Percentiles rank a stretch among this genome's conserved stretches.
phyloP scores from a whole-genome alignment of 2,797 vertebrate species.

The Ptychadena robeensis region DNA sequence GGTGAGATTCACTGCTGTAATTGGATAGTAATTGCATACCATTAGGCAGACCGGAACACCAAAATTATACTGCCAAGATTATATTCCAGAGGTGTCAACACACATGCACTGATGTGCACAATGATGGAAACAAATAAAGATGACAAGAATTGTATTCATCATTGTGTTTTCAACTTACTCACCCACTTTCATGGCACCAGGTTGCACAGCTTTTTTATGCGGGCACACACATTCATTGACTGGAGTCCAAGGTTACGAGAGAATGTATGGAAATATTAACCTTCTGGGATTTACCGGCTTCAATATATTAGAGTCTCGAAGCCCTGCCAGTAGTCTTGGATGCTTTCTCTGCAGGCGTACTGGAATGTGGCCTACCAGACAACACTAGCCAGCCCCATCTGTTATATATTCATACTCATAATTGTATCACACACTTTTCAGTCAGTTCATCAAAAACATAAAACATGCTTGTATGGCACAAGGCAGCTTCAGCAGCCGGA shows the following conservation, averaged over 20 bases:
- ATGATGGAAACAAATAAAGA: not conserved
- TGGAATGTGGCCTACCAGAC: conserved; percentile 40
- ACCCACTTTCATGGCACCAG: not conserved
- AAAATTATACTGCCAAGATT: conserved; percentile 29
- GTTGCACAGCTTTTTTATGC: not conserved
- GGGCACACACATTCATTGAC: conserved; percentile 1
- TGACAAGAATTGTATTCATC: conserved; percentile 1
- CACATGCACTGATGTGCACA: not conserved
- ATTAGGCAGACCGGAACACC: conserved; percentile 39
- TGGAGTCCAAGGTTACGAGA: not conserved
- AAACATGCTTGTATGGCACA: conserved; percentile 25
- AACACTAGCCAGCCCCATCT: conserved; percentile 48
- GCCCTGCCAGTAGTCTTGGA: conserved; percentile 39
- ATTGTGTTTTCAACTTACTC: not conserved
- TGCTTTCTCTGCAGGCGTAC: conserved; percentile 39
- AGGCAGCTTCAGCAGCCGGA: not conserved
- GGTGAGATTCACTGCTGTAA: conserved; percentile 50
- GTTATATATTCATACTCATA: conserved; percentile 34
- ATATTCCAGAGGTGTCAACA: conserved; percentile 33
- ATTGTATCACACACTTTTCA: conserved; percentile 50
- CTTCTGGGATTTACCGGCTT: conserved; percentile 42
- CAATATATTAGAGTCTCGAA: conserved; percentile 22
- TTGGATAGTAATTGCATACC: conserved; percentile 46
- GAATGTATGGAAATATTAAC: conserved; percentile 45
- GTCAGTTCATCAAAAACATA: conserved; percentile 56